phyloP scores from a whole-genome alignment of 2,888 invertebrate species.

The Choreutis nemorana region DNA sequence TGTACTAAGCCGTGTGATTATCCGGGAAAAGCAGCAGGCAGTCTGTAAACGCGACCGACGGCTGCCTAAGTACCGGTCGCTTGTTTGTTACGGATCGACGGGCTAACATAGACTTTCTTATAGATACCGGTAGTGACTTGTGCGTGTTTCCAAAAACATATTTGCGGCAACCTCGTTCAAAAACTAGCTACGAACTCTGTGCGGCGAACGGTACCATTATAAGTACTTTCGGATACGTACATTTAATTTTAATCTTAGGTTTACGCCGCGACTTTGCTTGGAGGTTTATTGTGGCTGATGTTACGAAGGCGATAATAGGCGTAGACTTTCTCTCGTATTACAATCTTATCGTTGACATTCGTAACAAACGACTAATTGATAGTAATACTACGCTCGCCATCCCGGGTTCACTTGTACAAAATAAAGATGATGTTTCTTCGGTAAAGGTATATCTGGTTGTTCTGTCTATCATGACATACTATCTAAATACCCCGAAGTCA shows the following conservation, averaged over 20 bases:
- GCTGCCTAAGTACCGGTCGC: slow-evolving; percentile 3
- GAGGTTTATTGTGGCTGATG: slow-evolving; percentile 17
- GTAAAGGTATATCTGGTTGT: too few species aligned
- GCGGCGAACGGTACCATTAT: slow-evolving; percentile 17
- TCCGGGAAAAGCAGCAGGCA: slow-evolving; percentile 5
- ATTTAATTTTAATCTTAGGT: slow-evolving; percentile 14
- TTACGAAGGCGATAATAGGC: slow-evolving; percentile 18
- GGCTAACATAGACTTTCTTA: slow-evolving; percentile 2
- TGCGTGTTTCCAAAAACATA: slow-evolving; percentile 10
- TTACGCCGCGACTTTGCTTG: slow-evolving; percentile 14
- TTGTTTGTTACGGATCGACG: slow-evolving; percentile 7
- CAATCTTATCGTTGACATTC: slow-evolving; percentile 6
- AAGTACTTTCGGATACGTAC: slow-evolving; percentile 12
- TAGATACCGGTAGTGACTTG: slow-evolving; percentile 10
- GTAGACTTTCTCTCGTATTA: slow-evolving; percentile 14
- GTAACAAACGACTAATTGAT: slow-evolving; percentile 3
- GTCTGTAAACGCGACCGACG: slow-evolving; percentile 6
- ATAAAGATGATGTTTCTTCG: too few species aligned
- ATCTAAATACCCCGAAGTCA: too few species aligned
- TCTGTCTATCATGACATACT: too few species aligned
- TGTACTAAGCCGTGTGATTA: slow-evolving; percentile 5
- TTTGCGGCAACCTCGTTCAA: slow-evolving; percentile 6
- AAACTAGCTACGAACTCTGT: slow-evolving; percentile 7
- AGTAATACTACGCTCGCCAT: too few species aligned
- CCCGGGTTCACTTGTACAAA: too few species aligned